Evolutionary conservation across 2,888 invertebrate genomes (phyloP), one percentile per base, ranked within the genome.

Genomic region (Trichopria drosophilae): DNA sequence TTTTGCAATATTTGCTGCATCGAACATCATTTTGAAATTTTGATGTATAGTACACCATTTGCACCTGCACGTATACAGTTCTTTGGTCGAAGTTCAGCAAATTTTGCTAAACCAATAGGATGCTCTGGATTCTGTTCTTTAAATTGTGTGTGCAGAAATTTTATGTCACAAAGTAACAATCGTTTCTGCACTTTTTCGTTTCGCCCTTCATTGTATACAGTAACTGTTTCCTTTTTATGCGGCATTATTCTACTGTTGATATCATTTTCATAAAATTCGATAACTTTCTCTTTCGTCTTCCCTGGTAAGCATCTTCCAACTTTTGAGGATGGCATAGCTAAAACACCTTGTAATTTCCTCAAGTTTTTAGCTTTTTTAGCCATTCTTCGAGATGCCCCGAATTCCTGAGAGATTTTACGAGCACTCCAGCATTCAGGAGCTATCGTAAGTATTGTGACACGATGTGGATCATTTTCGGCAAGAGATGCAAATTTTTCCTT

Each of bases 51-150:
- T 18, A 19, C 47, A 47, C 47, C 40, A 32, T 9, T 16, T 6
- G 39, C 20, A 18, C 49, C 36, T 26, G 50, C 50, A 12, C 42
- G 16, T 12, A 50, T 19, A 31, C 50, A 50, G 31, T 23, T 24
- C 18, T 37, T 42, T 15, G 49, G 36, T 31, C 49, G 34, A 1
- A 50, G 16, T 16, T 36, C 29, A 6, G 42, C n/a, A n/a, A n/a
- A n/a, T n/a, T n/a, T n/a, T n/a, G n/a, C n/a, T n/a, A n/a, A n/a
- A n/a, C n/a, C n/a, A 19, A 50, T 42, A n/a, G 9, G 28, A 37
- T 6, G 10, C 16, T 20, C 20, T 18, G 43, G 43, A 29, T 32
- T 9, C 15, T 31, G 9, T 18, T 45, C 28, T 36, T 24, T 29
- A 36, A 45, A 45, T 18, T 24, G n/a, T n/a, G n/a, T n/a, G n/a